A percentile compares a stretch with the other conserved stretches of the same genome.
Evolutionary conservation across 2,113 vertebrate genomes (phyloP).

Genomic region (Grallaria varia): DNA sequence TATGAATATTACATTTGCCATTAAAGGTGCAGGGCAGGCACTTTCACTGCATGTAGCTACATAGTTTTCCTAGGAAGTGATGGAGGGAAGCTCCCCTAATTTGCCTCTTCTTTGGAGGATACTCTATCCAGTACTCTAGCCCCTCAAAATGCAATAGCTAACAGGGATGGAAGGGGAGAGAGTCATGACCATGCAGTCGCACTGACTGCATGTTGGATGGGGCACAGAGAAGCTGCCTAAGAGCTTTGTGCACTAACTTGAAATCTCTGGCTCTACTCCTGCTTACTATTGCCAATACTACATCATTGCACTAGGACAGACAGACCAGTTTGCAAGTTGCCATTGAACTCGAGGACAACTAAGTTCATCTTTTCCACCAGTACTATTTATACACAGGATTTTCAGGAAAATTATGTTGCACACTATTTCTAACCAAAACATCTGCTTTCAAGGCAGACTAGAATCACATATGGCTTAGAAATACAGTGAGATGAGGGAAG

Average conservation of each 20-base stretch:
- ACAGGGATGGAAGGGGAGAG: background rate
- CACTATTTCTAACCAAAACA: conserved; percentile 1
- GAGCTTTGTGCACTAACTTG: background rate
- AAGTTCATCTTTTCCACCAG: background rate
- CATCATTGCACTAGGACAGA: background rate
- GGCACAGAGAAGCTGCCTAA: background rate
- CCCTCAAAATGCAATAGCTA: background rate
- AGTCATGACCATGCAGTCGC: background rate
- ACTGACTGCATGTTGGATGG: background rate
- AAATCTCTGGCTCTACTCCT: background rate
- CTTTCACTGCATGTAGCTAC: background rate
- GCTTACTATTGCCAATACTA: background rate
- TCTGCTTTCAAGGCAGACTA: background rate
- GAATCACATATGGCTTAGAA: background rate
- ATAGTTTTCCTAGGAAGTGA: background rate
- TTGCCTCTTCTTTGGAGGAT: background rate
- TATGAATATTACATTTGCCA: background rate
- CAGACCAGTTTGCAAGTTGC: background rate
- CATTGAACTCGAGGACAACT: background rate
- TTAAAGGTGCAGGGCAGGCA: background rate
- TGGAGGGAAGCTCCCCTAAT: background rate
- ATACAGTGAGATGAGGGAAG: background rate
- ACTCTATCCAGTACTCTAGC: background rate
- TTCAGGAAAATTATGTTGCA: background rate
- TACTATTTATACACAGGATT: background rate